These are phyloP conservation scores for Paracanthobrama guichenoti DNA, from an alignment of 2,113 vertebrate species.

Conservation along the genomic window DNA sequence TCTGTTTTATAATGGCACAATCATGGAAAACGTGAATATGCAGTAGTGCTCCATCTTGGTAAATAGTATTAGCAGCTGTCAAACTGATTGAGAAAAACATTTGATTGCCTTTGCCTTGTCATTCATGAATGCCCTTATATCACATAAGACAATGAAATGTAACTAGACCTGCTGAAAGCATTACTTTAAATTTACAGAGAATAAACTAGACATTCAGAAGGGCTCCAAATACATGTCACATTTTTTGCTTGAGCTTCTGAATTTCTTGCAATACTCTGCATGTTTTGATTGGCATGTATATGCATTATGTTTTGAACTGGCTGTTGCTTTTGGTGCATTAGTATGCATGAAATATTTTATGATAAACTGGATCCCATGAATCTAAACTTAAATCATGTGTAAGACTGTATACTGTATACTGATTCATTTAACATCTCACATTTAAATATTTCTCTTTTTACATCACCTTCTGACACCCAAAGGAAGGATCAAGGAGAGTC, in stretches of 20 bases:
- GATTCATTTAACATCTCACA: neutral
- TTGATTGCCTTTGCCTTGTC: neutral
- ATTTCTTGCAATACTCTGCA: slow-evolving; percentile 26
- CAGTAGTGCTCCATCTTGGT: neutral
- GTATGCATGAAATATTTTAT: neutral
- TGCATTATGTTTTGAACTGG: neutral
- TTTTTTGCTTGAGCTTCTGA: slow-evolving; percentile 23
- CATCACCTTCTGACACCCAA: slow-evolving; percentile 3
- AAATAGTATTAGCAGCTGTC: neutral
- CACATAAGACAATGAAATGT: neutral
- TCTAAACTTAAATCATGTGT: neutral
- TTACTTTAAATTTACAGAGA: neutral
- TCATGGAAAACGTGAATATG: neutral
- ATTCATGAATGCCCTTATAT: neutral
- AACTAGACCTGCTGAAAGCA: neutral
- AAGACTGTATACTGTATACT: neutral
- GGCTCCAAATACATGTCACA: neutral
- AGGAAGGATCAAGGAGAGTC: slow-evolving; percentile 57
- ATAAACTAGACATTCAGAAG: neutral
- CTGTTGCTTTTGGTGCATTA: slow-evolving; percentile 20
- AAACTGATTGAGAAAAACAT: slow-evolving; percentile 6
- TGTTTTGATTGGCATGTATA: slow-evolving; percentile 31
- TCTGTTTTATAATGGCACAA: neutral
- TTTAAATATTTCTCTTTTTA: neutral
- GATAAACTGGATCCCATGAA: neutral